phyloP scores from a whole-genome alignment of 2,113 vertebrate genomes.

The Syngnathus scovelli region DNA sequence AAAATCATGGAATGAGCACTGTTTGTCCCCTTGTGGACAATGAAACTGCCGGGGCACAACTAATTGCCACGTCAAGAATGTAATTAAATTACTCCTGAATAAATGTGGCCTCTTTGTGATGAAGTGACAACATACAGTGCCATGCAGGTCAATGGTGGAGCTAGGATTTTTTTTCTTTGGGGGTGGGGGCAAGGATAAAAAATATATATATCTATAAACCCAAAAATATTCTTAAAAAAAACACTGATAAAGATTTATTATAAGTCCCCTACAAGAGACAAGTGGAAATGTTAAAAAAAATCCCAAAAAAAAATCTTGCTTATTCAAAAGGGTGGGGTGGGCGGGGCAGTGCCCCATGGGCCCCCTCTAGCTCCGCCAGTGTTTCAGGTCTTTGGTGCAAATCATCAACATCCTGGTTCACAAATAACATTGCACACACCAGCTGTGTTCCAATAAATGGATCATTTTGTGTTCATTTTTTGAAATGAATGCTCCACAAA shows the following conservation, averaged over 20 bases:
- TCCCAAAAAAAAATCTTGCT: no score
- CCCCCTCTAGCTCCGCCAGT: no score
- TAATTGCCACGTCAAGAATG: slow-evolving; percentile 59
- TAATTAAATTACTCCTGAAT: slow-evolving; percentile 64
- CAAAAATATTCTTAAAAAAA: no score
- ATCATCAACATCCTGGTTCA: background rate
- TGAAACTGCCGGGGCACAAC: slow-evolving; percentile 44
- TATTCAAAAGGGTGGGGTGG: no score
- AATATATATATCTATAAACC: no score
- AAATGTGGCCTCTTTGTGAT: slow-evolving; percentile 52
- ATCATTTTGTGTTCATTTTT: slow-evolving; percentile 3
- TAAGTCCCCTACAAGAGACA: no score
- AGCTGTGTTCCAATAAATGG: background rate
- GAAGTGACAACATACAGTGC: slow-evolving; percentile 17
- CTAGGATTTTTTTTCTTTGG: no score
- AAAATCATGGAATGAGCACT: slow-evolving; percentile 36
- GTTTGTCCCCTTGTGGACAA: slow-evolving; percentile 46
- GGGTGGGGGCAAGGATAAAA: no score
- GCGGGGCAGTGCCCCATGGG: no score
- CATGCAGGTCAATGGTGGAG: background rate
- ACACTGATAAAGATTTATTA: no score
- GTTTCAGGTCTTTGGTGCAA: no score
- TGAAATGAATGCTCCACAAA: background rate
- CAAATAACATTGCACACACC: background rate
- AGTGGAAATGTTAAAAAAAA: no score